Conservation (phyloP, 2,113 vertebrate species). For the Heloderma charlesbogerti region DNA sequence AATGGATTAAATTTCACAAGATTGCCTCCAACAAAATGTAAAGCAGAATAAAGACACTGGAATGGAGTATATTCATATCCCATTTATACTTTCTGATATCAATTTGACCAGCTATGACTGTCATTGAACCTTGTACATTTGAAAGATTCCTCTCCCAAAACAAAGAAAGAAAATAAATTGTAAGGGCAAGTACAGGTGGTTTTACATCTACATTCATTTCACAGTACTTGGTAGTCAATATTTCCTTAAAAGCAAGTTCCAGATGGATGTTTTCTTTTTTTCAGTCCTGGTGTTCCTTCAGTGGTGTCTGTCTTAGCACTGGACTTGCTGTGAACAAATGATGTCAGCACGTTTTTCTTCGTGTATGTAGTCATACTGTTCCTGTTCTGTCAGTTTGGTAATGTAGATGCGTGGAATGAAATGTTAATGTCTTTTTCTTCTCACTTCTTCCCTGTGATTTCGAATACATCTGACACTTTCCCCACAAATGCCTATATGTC, state of each 20-base stretch:
- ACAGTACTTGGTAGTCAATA: slow-evolving; percentile 36
- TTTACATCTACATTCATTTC: slow-evolving; percentile 13
- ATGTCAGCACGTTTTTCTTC: slow-evolving; percentile 26
- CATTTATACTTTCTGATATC: background rate
- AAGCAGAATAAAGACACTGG: background rate
- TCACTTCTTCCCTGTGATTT: slow-evolving; percentile 62
- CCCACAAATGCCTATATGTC: slow-evolving; percentile 64
- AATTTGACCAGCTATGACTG: background rate
- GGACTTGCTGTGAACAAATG: slow-evolving; percentile 43
- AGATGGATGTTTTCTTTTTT: slow-evolving; percentile 16
- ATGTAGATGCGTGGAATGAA: slow-evolving; percentile 59
- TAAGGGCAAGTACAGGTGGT: background rate
- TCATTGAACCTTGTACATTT: slow-evolving; percentile 1
- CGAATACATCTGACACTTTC: slow-evolving; percentile 68
- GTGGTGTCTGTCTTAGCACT: slow-evolving; percentile 25
- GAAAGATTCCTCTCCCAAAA: background rate
- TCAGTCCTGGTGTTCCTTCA: slow-evolving; percentile 16
- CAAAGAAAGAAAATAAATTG: background rate
- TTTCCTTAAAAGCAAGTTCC: slow-evolving; percentile 31
- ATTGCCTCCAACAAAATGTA: background rate
- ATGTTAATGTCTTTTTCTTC: slow-evolving; percentile 63
- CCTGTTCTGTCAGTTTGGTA: slow-evolving; percentile 55
- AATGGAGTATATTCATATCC: background rate
- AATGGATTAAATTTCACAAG: background rate
- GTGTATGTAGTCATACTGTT: slow-evolving; percentile 37